A percentile compares a stretch with the other conserved stretches of the same genome.
Evolutionary conservation across 2,888 invertebrate species (phyloP).

Genomic region (Gari tellinella): DNA sequence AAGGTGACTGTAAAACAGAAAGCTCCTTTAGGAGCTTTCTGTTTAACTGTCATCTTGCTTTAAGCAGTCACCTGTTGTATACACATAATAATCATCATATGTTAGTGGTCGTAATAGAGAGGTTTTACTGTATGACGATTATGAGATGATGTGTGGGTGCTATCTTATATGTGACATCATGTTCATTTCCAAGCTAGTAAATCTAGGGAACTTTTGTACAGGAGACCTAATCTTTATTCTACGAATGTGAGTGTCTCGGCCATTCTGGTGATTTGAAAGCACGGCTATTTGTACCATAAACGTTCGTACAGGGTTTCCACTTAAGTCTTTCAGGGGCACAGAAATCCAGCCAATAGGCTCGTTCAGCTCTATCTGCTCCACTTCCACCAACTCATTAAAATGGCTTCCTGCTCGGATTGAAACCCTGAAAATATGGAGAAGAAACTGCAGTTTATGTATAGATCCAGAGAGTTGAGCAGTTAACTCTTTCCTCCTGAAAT

Average conservation of each 20-base stretch:
- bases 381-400: conserved; percentile 97
- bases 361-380: conserved; percentile 95
- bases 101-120: too few relatives aligned
- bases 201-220: conserved; percentile 87
- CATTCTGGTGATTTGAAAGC: conserved; percentile 99
- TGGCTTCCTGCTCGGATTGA: conserved; percentile 93
- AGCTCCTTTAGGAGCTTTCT: too few relatives aligned
- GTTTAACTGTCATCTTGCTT: too few relatives aligned
- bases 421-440: conserved; percentile 68
- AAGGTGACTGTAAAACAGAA: too few relatives aligned
- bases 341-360: conserved; percentile 99
- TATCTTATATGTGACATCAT: too few relatives aligned
- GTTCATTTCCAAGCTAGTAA: conserved; percentile 85
- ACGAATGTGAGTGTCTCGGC: conserved; percentile 98
- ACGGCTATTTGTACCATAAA: conserved; percentile 88
- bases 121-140: too few relatives aligned
- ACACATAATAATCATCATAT: too few relatives aligned
- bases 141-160: too few relatives aligned
- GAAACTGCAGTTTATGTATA: too few relatives aligned
- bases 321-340: conserved; percentile 92
- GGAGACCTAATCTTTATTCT: conserved; percentile 98
- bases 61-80: too few relatives aligned
- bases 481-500: too few relatives aligned
- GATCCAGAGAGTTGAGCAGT: too few relatives aligned
- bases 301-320: conserved; percentile 93